Base-by-base conservation (phyloP, 2,797 vertebrate genomes). In the Momotus momota region DNA sequence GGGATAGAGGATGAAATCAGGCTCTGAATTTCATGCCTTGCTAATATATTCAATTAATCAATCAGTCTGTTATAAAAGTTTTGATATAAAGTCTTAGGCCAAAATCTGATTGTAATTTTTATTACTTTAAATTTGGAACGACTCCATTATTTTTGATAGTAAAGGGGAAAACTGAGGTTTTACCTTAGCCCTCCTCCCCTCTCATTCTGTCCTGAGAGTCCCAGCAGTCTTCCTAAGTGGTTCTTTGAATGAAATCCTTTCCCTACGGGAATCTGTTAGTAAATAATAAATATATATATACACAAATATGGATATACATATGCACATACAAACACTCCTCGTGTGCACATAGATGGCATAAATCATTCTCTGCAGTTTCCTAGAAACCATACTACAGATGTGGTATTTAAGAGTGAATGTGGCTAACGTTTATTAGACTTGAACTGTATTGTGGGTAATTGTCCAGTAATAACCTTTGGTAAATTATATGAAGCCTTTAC, bases 361-460 rank as follows among this genome's bases (percentile, higher is more conserved):
- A 89, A 83, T 74, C 16, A 13, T 66, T 57, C 79, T 55, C 82
- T 91, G 58, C 66, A 94, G 74, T 96, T 96, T 96, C 78, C 91
- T 91, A 91, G 92, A 96, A 97, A 74, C 64, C 80, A 58, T 69
- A 40, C 64, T 95, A 91, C 58, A 97, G 96, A 97, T 96, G 81
- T 95, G 97, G 91, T 93, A 66, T 97, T 97, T 98, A 97, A 96
- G 69, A 97, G 78, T 93, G 93, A 88, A 60, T 96, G 95, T 97
- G 90, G 96, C 93, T 96, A 87, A 97, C 67, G 54, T 96, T 98
- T 97, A 97, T 97, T 97, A 94, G 94, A 92, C 91, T 96, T 98
- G 97, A 98, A 97, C 93, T 98, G 97, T 98, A 97, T 98, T 97
- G 97, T 97, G 95, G 94, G 98, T 97, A 98, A 98, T 98, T 98